Percentiles rank a stretch among this genome's conserved stretches.
Conservation (phyloP, 2,888 invertebrate species). For the Pseudanteris insignis region DNA sequence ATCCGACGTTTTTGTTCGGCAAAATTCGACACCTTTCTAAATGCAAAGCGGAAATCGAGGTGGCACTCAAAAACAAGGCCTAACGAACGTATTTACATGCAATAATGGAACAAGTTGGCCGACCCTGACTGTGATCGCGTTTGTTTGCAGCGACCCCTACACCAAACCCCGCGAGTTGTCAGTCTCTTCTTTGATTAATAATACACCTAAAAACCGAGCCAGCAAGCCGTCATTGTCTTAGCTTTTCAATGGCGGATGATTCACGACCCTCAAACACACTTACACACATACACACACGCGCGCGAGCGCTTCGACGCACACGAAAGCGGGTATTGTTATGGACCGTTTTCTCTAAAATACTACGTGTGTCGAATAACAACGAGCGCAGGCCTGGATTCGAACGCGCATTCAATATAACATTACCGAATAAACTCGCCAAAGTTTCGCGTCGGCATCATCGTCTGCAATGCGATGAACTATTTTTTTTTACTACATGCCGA, state of each 20-base stretch:
- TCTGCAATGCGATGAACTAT: constrained; percentile 15
- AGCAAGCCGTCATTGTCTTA: constrained; percentile 40
- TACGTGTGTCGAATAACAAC: constrained; percentile 31
- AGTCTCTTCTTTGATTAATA: constrained; percentile 35
- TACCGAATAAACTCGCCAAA: constrained; percentile 25
- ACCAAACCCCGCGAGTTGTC: constrained; percentile 9
- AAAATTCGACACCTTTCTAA: constrained; percentile 42
- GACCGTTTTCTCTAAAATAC: constrained; percentile 36
- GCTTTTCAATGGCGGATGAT: constrained; percentile 40
- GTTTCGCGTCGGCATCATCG: constrained; percentile 18
- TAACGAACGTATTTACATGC: constrained; percentile 43
- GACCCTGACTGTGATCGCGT: constrained; percentile 16
- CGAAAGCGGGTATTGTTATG: constrained; percentile 30
- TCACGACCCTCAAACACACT: constrained; percentile 37
- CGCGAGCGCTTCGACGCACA: too few relatives aligned
- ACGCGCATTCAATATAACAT: constrained; percentile 33
- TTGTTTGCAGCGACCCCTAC: constrained; percentile 18
- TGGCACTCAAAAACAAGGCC: constrained; percentile 35
- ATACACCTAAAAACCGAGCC: constrained; percentile 34
- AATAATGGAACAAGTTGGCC: constrained; percentile 31
- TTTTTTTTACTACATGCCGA: not conserved
- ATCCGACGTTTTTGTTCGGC: constrained; percentile 20
- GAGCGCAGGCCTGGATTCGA: not conserved
- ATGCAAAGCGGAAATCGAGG: constrained; percentile 36
- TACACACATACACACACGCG: constrained; percentile 17